These are phyloP conservation scores for Archilochus colubris DNA, from an alignment of 2,113 vertebrate species.

Conservation along the genomic window DNA sequence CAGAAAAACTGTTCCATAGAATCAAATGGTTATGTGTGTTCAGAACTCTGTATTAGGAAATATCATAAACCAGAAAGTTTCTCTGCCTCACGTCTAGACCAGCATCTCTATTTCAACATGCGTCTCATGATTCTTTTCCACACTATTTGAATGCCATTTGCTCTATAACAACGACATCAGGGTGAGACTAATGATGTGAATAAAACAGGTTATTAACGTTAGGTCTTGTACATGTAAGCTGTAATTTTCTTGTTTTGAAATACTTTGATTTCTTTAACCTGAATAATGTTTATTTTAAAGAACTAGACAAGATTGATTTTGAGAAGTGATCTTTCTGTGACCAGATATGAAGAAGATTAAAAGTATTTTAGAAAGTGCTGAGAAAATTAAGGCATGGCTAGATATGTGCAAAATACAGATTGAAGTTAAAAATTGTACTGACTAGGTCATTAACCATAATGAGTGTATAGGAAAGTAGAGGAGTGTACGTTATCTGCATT, in stretches of 20 bases:
- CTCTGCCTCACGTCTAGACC: not conserved
- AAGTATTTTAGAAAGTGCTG: not conserved
- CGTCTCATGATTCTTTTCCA: not conserved
- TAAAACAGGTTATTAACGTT: not conserved
- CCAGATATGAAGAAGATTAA: not conserved
- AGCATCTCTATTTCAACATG: not conserved
- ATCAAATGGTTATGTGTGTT: not conserved
- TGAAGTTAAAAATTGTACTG: not conserved
- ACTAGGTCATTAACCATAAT: constrained; percentile 20
- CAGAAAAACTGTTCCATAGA: not conserved
- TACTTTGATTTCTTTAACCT: not conserved
- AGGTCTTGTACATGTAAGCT: not conserved
- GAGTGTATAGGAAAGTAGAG: not conserved
- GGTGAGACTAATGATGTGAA: not conserved
- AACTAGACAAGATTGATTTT: not conserved
- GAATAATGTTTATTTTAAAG: not conserved
- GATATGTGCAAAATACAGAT: not conserved
- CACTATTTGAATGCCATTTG: not conserved
- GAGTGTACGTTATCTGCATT: not conserved
- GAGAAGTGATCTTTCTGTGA: not conserved
- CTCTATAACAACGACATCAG: not conserved
- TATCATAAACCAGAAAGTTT: not conserved
- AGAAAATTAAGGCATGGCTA: not conserved
- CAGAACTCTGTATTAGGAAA: not conserved
- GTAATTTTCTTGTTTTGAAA: not conserved